Evolutionary conservation across 2,113 vertebrate species (phyloP).

Genomic region (Phaetusa simplex): DNA sequence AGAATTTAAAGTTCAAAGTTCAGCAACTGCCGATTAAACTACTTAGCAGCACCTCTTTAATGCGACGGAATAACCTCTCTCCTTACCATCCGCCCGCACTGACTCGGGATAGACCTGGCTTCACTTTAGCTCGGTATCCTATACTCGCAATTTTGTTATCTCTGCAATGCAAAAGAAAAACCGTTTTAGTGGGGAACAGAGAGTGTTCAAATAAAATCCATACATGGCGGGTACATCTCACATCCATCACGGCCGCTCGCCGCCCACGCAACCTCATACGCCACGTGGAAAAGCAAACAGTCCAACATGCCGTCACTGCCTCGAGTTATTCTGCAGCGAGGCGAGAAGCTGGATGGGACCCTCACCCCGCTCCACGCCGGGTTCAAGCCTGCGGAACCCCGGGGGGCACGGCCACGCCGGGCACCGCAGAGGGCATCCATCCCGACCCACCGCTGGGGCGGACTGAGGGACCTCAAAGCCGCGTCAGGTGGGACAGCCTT

Average conservation of each 20-base stretch:
- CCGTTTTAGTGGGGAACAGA: neutral
- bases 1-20: constrained; percentile 50
- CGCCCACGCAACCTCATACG: neutral
- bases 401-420: fast-evolving
- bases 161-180: neutral
- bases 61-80: neutral
- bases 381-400: fast-evolving
- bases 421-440: fast-evolving
- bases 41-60: neutral
- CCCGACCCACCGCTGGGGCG: neutral
- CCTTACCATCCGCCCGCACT: neutral
- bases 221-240: fast-evolving
- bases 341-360: neutral
- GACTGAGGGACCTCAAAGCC: neutral
- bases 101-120: neutral
- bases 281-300: neutral
- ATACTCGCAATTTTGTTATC: neutral
- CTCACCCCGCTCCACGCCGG: fast-evolving
- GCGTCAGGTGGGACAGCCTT: neutral
- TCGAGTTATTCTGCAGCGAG: neutral
- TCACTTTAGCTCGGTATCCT: neutral
- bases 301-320: fast-evolving
- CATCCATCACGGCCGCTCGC: neutral
- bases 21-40: neutral
- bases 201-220: neutral